Percentiles rank a stretch among this genome's conserved stretches.
These are phyloP conservation scores for Tridacna crocea DNA, from an alignment of 2,888 invertebrate species.

Conservation along the genomic window DNA sequence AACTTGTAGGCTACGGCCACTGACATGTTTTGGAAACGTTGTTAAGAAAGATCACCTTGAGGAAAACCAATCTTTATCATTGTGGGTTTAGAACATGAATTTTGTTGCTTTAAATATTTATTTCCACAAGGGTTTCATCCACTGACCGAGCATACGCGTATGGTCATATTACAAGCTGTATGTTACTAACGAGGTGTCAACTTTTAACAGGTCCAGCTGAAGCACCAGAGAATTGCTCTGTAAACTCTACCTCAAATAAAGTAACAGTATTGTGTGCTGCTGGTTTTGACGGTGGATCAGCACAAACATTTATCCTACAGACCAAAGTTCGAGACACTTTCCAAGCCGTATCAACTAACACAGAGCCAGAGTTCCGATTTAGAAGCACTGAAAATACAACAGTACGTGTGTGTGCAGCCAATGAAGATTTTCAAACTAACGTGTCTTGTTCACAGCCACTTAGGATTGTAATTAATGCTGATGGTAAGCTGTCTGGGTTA, in stretches of 20 bases:
- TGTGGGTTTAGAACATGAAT: too few relatives aligned
- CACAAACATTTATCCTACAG: conserved; percentile 46
- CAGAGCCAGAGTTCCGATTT: conserved; percentile 33
- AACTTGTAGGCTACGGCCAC: too few relatives aligned
- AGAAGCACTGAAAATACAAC: conserved; percentile 31
- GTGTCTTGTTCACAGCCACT: too few relatives aligned
- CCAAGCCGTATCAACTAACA: conserved; percentile 29
- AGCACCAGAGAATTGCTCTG: conserved; percentile 42
- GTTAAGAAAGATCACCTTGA: too few relatives aligned
- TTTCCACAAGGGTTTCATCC: too few relatives aligned
- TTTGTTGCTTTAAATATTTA: too few relatives aligned
- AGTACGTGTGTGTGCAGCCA: conserved; percentile 50
- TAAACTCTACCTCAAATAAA: not conserved
- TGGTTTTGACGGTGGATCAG: conserved; percentile 55
- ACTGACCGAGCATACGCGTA: too few relatives aligned
- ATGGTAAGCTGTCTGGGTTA: too few relatives aligned
- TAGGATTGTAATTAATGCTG: too few relatives aligned
- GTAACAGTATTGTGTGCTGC: conserved; percentile 33
- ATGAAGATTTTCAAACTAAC: conserved; percentile 29
- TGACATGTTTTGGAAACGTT: too few relatives aligned
- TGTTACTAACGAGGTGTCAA: not conserved
- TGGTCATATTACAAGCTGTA: too few relatives aligned
- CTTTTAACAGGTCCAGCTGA: conserved; percentile 45
- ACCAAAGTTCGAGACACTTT: conserved; percentile 17
- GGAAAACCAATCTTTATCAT: too few relatives aligned